A percentile compares a stretch with the other conserved stretches of the same genome.
Conservation (phyloP, 2,113 vertebrate genomes). For the Murina feae region DNA sequence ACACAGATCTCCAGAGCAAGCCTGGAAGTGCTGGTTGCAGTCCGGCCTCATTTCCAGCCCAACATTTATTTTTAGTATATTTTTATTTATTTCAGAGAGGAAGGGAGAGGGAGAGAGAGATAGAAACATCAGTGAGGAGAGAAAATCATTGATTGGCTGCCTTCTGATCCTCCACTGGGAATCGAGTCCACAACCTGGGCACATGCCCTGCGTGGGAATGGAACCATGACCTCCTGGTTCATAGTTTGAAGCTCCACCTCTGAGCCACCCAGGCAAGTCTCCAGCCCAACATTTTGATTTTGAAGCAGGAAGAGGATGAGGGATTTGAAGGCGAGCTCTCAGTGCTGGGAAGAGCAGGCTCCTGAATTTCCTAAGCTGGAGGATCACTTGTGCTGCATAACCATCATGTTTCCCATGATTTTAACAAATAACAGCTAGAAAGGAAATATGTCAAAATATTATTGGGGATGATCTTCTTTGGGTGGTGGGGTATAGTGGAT, state of each 20-base stretch:
- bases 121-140: too few relatives aligned
- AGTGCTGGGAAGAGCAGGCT: background rate
- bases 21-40: background rate
- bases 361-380: background rate
- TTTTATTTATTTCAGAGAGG: too few relatives aligned
- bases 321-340: background rate
- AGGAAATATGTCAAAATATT: too few relatives aligned
- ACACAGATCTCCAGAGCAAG: background rate
- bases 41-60: background rate
- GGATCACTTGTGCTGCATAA: background rate
- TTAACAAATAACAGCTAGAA: background rate
- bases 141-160: too few relatives aligned
- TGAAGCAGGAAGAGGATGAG: background rate
- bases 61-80: too few relatives aligned
- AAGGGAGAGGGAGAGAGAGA: too few relatives aligned
- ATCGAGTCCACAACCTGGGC: too few relatives aligned
- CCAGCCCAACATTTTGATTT: background rate
- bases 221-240: too few relatives aligned
- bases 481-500: background rate
- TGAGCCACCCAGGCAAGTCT: too few relatives aligned
- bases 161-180: too few relatives aligned
- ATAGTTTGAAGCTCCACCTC: too few relatives aligned
- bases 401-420: background rate
- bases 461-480: background rate
- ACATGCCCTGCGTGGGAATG: too few relatives aligned